These are phyloP conservation scores for Lemur catta DNA, from an alignment of 2,797 vertebrate species.

Conservation along the genomic window DNA sequence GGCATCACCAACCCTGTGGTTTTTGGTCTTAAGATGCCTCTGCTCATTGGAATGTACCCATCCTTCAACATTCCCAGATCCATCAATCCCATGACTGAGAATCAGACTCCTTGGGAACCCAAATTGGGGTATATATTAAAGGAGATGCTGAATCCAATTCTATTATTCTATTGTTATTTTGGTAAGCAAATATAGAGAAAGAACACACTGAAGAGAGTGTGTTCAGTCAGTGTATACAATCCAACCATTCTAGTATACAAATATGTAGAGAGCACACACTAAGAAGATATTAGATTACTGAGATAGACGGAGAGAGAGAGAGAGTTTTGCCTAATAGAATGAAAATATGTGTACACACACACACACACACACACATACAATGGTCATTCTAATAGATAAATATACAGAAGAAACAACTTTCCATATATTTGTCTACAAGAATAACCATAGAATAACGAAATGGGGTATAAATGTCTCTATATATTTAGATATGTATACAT, in stretches of 20 bases:
- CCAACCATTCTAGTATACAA: background rate
- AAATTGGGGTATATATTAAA: background rate
- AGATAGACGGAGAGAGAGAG: background rate
- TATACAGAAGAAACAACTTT: background rate
- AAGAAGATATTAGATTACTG: background rate
- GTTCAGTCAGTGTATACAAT: background rate
- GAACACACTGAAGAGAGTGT: background rate
- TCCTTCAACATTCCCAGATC: background rate
- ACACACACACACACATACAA: background rate
- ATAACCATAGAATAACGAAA: background rate
- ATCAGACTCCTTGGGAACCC: background rate
- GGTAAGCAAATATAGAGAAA: background rate
- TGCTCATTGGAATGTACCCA: background rate
- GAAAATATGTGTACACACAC: background rate
- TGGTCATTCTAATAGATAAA: background rate
- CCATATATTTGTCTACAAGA: background rate
- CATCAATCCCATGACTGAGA: background rate
- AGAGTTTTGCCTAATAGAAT: background rate
- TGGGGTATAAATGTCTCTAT: background rate
- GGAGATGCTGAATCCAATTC: background rate
- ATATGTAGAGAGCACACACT: background rate
- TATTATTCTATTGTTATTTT: background rate
- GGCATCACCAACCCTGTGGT: background rate
- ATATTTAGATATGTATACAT: background rate
- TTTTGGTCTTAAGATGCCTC: background rate